phyloP scores from a whole-genome alignment of 2,888 invertebrate species.

The Drosophila suboccidentalis region DNA sequence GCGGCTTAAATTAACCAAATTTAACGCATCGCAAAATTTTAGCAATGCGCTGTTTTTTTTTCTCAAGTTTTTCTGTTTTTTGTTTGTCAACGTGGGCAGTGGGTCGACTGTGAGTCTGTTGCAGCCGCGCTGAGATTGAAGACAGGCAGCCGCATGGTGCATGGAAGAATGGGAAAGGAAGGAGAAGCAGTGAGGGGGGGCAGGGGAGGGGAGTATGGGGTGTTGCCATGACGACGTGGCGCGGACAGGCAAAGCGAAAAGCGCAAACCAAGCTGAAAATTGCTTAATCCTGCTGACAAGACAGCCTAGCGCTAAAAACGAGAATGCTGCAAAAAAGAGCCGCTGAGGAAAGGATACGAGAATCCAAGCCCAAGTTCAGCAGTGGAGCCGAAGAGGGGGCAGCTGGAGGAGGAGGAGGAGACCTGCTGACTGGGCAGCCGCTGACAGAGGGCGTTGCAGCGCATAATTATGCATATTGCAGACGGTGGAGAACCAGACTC shows the following conservation, averaged over 20 bases:
- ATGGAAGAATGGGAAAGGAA: not conserved
- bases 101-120: constrained; percentile 38
- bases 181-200: not conserved
- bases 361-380: constrained; percentile 2
- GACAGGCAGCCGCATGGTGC: constrained; percentile 9
- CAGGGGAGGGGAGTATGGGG: constrained; percentile 15
- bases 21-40: constrained; percentile 77
- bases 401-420: constrained; percentile 1
- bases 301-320: constrained; percentile 63
- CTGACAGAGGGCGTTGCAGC: constrained; percentile 83
- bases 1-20: constrained; percentile 75
- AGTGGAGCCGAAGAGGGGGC: no score
- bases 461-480: constrained; percentile 81
- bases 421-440: constrained; percentile 65
- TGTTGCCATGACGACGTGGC: constrained; percentile 51
- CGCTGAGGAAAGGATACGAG: constrained; percentile 55
- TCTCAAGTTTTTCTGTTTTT: constrained; percentile 12
- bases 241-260: constrained; percentile 62
- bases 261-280: constrained; percentile 77
- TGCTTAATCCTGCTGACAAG: constrained; percentile 82
- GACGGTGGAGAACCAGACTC: constrained; percentile 15
- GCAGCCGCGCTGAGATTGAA: constrained; percentile 2
- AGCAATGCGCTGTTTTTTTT: constrained; percentile 30
- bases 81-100: constrained; percentile 72
- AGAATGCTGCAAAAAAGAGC: constrained; percentile 43